A percentile compares a stretch with the other conserved stretches of the same genome.
phyloP scores from a whole-genome alignment of 2,113 vertebrate genomes.

The Solenodon paradoxus region DNA sequence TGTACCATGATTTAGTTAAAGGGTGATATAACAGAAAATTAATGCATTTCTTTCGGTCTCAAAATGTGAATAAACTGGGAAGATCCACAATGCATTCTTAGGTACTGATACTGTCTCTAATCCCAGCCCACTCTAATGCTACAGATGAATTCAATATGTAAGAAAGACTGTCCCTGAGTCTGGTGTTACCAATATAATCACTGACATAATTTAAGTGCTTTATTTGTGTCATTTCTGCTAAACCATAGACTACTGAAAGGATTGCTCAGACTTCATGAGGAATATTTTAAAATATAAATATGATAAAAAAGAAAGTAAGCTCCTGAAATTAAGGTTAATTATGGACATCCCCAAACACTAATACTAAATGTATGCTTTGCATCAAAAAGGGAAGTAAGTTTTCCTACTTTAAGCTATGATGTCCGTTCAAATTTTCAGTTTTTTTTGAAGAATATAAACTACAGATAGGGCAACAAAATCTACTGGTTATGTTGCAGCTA shows the following conservation, averaged over 20 bases:
- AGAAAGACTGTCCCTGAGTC: not conserved
- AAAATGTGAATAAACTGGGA: not conserved
- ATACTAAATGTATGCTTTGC: not conserved
- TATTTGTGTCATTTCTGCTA: not conserved
- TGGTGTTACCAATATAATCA: not conserved
- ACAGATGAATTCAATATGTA: not conserved
- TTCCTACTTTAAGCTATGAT: not conserved
- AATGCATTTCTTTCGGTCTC: slow-evolving; percentile 35
- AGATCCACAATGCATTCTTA: not conserved
- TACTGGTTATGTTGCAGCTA: not conserved
- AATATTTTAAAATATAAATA: not conserved
- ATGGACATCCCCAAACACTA: not conserved
- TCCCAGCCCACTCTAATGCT: not conserved
- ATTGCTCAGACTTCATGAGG: not conserved
- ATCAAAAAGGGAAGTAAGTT: not conserved
- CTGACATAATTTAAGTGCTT: not conserved
- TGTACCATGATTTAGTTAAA: slow-evolving; percentile 20
- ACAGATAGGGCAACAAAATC: not conserved
- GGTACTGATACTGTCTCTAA: not conserved
- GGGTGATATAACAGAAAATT: slow-evolving; percentile 27
- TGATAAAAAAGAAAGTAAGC: not conserved
- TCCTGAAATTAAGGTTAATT: not conserved
- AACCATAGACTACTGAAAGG: not conserved
- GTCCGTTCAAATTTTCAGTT: not conserved
- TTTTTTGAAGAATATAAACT: slow-evolving; percentile 28